These are phyloP conservation scores for Parazoanthus atlanticus DNA, from an alignment of 92 coral and sea anemone genomes.

Conservation along the genomic window DNA sequence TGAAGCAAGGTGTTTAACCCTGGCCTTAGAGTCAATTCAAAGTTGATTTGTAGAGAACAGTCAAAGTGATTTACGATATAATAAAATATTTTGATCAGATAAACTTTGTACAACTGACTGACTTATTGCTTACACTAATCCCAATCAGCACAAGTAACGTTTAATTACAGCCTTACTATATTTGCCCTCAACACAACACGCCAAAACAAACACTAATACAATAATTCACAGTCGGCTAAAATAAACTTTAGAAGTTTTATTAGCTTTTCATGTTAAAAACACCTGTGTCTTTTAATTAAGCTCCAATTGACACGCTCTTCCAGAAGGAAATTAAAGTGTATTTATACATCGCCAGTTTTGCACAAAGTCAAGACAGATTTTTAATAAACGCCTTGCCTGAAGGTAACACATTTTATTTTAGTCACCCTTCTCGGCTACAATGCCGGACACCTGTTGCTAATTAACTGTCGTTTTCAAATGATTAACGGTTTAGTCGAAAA, in stretches of 20 bases:
- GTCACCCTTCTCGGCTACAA: not conserved
- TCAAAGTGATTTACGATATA: not conserved
- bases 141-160: not conserved
- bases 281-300: conserved; percentile 22
- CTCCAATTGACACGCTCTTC: not conserved
- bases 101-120: no score
- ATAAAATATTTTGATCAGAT: not conserved
- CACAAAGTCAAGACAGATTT: conserved; percentile 1
- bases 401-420: conserved; percentile 7
- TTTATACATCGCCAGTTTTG: not conserved
- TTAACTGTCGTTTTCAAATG: conserved; percentile 20
- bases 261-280: conserved; percentile 12
- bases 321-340: not conserved
- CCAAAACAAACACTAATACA: not conserved
- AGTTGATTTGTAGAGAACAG: not conserved
- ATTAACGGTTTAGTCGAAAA: conserved; percentile 20
- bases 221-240: not conserved
- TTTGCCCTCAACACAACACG: not conserved
- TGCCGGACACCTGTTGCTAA: conserved; percentile 10
- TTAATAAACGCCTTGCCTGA: conserved; percentile 12
- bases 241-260: not conserved
- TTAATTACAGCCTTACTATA: not conserved
- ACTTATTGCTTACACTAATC: not conserved
- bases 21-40: not conserved
- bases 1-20: no score